Percentiles rank a stretch among this genome's conserved stretches.
These are phyloP conservation scores for Tonatia bakeri DNA, from an alignment of 2,113 vertebrate genomes.

Conservation along the genomic window DNA sequence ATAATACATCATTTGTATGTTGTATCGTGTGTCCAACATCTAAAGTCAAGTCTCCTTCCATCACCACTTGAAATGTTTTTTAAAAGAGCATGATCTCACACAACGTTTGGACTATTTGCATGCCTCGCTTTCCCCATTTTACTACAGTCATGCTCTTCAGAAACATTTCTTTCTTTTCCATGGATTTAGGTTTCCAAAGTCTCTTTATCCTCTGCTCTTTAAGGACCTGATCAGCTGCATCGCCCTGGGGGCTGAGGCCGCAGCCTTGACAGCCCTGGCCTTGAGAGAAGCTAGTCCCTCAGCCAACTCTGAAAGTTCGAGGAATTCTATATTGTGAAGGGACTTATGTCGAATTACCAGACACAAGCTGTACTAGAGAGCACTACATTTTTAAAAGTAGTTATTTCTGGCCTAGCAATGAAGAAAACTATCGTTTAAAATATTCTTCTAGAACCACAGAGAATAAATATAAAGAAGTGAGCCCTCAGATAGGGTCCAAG, in stretches of 20 bases:
- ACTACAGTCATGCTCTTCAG: neutral
- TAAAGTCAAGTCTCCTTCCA: neutral
- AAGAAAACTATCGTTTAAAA: constrained; percentile 1
- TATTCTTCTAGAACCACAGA: constrained; percentile 13
- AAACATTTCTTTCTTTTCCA: neutral
- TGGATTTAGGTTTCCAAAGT: neutral
- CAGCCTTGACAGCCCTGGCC: neutral
- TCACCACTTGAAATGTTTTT: neutral
- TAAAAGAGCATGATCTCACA: neutral
- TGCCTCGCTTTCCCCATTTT: neutral
- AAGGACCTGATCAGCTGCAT: neutral
- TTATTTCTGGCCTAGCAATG: neutral
- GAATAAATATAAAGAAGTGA: neutral
- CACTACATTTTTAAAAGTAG: neutral
- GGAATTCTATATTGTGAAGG: neutral
- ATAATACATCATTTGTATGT: neutral
- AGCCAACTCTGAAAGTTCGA: neutral
- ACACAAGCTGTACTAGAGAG: neutral
- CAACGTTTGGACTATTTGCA: neutral
- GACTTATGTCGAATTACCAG: neutral
- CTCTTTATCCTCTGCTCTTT: neutral
- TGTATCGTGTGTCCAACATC: neutral
- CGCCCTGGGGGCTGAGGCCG: neutral
- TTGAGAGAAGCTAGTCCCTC: neutral
- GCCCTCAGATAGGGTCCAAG: neutral